Evolutionary conservation across 2,797 vertebrate genomes (phyloP).

Genomic region (Pantherophis vulpinus): DNA sequence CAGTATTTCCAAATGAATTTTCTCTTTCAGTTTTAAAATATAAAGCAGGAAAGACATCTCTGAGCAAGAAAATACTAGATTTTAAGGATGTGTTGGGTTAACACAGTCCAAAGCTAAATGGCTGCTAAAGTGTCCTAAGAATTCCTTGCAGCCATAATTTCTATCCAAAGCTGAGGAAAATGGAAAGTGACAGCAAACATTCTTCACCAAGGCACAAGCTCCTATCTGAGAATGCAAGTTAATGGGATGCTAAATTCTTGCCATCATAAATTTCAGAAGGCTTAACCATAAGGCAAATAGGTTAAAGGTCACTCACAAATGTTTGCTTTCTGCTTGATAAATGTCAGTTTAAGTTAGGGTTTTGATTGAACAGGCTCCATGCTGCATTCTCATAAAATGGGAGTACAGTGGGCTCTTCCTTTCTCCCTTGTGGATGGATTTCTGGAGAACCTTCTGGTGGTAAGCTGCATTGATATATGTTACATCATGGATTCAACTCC

Average conservation of each 20-base stretch:
- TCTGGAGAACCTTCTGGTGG: neutral
- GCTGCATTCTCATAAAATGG: neutral
- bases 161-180: conserved; percentile 28
- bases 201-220: conserved; percentile 25
- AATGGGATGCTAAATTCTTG: conserved; percentile 41
- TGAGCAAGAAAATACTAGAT: conserved; percentile 31
- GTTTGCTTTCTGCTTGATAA: neutral
- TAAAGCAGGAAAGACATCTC: conserved; percentile 35
- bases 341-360: neutral
- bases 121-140: conserved; percentile 44
- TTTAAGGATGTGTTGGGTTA: conserved; percentile 25
- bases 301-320: neutral
- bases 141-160: conserved; percentile 41
- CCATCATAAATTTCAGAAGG: neutral
- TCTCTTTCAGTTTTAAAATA: conserved; percentile 37
- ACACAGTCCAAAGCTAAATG: conserved; percentile 43
- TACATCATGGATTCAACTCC: neutral
- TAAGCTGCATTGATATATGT: neutral
- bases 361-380: neutral
- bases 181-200: conserved; percentile 41
- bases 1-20: conserved; percentile 13
- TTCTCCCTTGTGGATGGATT: neutral
- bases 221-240: neutral
- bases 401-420: neutral
- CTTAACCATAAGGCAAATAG: neutral